Evolutionary conservation across 2,113 vertebrate genomes (phyloP), one percentile per base, ranked within the genome.

Genomic region (Serilophus lunatus): DNA sequence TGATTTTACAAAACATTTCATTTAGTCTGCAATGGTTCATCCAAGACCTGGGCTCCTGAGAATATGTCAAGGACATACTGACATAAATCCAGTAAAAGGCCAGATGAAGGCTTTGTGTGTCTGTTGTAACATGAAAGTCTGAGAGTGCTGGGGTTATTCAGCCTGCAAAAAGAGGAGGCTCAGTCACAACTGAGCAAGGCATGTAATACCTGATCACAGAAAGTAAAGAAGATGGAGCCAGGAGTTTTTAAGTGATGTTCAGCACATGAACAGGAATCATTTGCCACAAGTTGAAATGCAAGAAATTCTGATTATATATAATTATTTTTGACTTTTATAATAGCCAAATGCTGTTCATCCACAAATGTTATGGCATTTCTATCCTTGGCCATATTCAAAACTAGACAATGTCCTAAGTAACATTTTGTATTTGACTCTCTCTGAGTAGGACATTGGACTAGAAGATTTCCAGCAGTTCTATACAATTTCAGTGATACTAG

Each of bases 51-150:
- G 19, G 13, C 7, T 74, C 7, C 44, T 40, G 38, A 35, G 24
- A 31, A 10, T 5, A 45, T 56, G 13, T 25, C 9, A 64, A 4
- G 1, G 33, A n/a, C 11, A 12, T 33, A 51, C 23, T 28, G 33
- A 57, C 51, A 12, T 8, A 38, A 63, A 15, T 2, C 33, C 38
- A 71, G 4, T 7, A 49, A 83, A 90, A 61, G 9, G 23, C 9
- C 47, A 61, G 42, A 44, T 42, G 57, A 83, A 25, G 12, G 2
- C 16, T 38, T 53, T 35, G 6, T 49, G 4, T 35, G 18, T 28
- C 23, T 38, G 15, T 61, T 29, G 20, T 10, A 82, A 7, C 45
- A 29, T 0, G 0, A 64, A 82, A 69, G 7, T 6, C 8, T 82
- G 50, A 60, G n/a, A 60, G 16, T 53, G 3, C 3, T 40, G 13